Base-by-base conservation (phyloP, 2,888 invertebrate species). In the Lypha dubia region DNA sequence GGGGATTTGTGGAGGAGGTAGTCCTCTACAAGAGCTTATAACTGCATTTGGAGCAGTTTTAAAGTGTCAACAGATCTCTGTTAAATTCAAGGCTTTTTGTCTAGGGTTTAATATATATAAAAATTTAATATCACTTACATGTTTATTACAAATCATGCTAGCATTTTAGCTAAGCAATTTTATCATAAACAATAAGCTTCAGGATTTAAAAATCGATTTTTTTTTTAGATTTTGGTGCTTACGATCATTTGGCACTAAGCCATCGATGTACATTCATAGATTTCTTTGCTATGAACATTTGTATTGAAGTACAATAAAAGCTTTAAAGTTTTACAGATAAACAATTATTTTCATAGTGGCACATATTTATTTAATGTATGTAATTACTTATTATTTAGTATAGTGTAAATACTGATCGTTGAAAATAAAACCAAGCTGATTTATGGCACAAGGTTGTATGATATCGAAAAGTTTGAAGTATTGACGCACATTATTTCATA, bases 361-460 rank as follows among this genome's bases (percentile, higher is more conserved):
- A 53, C 49, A 51, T 62, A 70, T 65, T 75, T 56, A 28, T 62
- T 62, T 24, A 60, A 7, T 2, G n/a, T 6, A n/a, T 6, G 17
- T 24, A 35, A 46, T 44, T 60, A 3, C 35, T 44, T 44, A 28
- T 13, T 53, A 13, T 49, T 53, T 41, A 44, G 53, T 44, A 17
- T 22, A 28, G n/a, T 58, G 4, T 15, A 67, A 67, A 17, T 53
- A 53, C 24, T 63, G 38, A 65, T 53, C 44, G 9, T 53, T 63
- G 22, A 20, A 53, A 46, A 62, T 68, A 35, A 70, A 60, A 35
- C 22, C 46, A 46, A 32, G 46, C n/a, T 58, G 53, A 74, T 83
- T 83, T 74, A 77, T 63, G 79, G 77, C 73, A 49, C 77, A 83
- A 83, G 83, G 79, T 79, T 79, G 74, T 56, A 49, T 46, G 44